Base-by-base conservation (phyloP, 1,140 invertebrate genomes). In the Eriocheir sinensis region DNA sequence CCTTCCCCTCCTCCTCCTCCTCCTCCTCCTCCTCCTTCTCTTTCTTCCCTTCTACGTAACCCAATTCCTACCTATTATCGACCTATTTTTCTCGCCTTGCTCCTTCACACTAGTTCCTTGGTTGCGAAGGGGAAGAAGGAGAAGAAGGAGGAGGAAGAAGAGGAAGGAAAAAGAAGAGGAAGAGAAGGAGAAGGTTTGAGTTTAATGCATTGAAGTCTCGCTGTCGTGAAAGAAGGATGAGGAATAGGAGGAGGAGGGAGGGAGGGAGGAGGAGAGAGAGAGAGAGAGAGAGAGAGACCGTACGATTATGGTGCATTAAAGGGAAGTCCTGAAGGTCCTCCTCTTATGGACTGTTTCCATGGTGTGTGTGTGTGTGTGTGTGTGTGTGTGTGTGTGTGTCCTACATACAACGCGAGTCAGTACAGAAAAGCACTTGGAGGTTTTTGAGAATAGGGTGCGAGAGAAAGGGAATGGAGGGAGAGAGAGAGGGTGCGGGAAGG, bases 351-450 rank as follows among this genome's bases (percentile, higher is more conserved):
- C 27, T 86, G 36, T 38, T 15, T 86, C 32, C 34, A 17, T 15
- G 83, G 83, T 86, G 83, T 86, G 83, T 86, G 83, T 86, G 83
- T 86, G 83, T 86, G 83, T 86, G 83, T 86, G 83, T 86, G 83
- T 86, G 83, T 86, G 83, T 86, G 83, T 86, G 83, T 86, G 83
- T 86, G 83, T 86, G 83, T 86, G 83, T 40, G 83, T 72, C 60
- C 60, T 72, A 72, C 60, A 72, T 72, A 72, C 4, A 8, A 48
- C 44, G 15, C 44, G 4, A 48, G 44, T 48, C 27, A n/a, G 60
- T 12, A 21, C 27, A 72, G 60, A 72, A 72, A 72, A 72, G 60
- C 60, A 72, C 60, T 72, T 72, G 85, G 38, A 41, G 38, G 36
- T 38, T 30, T 38, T 88, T 48, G 21, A 30, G n/a, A 32, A 88